Evolutionary conservation across 1,140 invertebrate genomes (phyloP).

Genomic region (Hormaphis cornu): DNA sequence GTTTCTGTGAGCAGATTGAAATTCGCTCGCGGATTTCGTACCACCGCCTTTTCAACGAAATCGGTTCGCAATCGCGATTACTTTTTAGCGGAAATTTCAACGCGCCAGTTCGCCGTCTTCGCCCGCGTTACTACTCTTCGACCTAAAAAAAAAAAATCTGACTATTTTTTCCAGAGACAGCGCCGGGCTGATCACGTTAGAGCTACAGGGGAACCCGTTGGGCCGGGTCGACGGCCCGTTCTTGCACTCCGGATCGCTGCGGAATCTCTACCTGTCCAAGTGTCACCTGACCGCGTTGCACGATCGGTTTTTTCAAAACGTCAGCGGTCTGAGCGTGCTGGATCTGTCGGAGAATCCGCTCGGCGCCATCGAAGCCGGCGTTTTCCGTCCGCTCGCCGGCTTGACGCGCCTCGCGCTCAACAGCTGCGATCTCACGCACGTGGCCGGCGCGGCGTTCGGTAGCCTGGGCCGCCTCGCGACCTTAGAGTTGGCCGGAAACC

Average conservation of each 20-base stretch:
- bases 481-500: conserved; percentile 54
- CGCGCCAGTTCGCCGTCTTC: too few species aligned
- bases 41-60: too few species aligned
- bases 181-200: conserved; percentile 56
- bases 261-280: conserved; percentile 57
- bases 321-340: conserved; percentile 54
- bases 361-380: conserved; percentile 46
- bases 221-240: conserved; percentile 53
- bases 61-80: too few species aligned
- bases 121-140: too few species aligned
- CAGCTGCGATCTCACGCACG: conserved; percentile 52
- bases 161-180: conserved; percentile 51
- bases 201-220: conserved; percentile 59
- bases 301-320: conserved; percentile 55
- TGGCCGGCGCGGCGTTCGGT: conserved; percentile 50
- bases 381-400: conserved; percentile 54
- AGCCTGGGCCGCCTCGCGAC: conserved; percentile 52
- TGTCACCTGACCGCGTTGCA: conserved; percentile 52
- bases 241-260: conserved; percentile 53
- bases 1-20: too few species aligned
- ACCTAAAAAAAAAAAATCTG: conserved; percentile 19
- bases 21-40: too few species aligned
- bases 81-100: too few species aligned
- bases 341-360: conserved; percentile 62
- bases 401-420: conserved; percentile 57